A percentile compares a stretch with the other conserved stretches of the same genome.
phyloP scores from a whole-genome alignment of 1,140 invertebrate genomes.

The Hylyphantes graminicola region DNA sequence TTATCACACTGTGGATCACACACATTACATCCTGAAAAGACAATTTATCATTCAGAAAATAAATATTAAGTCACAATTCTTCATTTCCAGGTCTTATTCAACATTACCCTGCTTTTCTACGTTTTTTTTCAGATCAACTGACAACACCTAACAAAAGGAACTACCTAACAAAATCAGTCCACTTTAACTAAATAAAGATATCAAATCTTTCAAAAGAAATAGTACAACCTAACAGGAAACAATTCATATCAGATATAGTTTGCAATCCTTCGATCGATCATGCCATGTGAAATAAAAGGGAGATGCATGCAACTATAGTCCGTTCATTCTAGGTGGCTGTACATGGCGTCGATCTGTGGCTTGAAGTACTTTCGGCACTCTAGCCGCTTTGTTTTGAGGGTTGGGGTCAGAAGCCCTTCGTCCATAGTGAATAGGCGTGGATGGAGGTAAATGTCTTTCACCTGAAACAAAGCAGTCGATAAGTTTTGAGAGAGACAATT shows the following conservation, averaged over 20 bases:
- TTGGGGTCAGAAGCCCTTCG: slow-evolving; percentile 96
- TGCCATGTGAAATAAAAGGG: neutral
- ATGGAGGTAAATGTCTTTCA: slow-evolving; percentile 94
- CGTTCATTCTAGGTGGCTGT: slow-evolving; percentile 67
- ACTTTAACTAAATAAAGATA: neutral
- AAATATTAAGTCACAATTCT: too few species aligned
- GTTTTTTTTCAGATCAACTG: too few species aligned
- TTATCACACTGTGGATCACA: too few species aligned
- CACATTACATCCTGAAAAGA: too few species aligned
- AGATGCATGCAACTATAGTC: neutral
- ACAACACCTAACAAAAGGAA: neutral
- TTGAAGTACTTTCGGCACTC: slow-evolving; percentile 89
- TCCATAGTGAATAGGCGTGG: slow-evolving; percentile 95
- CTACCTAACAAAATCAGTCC: neutral
- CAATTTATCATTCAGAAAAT: too few species aligned
- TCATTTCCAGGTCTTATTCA: too few species aligned
- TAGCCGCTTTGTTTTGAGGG: slow-evolving; percentile 86
- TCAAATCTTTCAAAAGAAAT: neutral
- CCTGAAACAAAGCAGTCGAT: slow-evolving; percentile 71
- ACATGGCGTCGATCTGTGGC: slow-evolving; percentile 91
- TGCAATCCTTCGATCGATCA: neutral
- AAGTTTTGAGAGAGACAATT: neutral
- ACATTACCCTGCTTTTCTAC: too few species aligned
- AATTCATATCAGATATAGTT: slow-evolving; percentile 14
- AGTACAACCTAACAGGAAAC: neutral